Base-by-base conservation (phyloP, 2,113 vertebrate species). In the Cyprinus carpio region DNA sequence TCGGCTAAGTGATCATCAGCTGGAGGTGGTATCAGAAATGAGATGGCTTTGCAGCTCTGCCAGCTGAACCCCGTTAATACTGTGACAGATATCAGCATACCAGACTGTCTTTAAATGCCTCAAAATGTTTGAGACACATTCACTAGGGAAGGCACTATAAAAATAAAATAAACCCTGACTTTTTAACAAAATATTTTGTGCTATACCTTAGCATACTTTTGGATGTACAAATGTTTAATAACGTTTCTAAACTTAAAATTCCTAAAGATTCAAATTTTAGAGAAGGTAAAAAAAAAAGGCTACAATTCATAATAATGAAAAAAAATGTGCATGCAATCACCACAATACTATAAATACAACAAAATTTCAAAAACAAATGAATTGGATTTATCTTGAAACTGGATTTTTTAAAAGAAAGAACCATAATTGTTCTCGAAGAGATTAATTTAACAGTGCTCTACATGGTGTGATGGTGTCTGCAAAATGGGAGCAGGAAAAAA, bases 31-130 rank as follows among this genome's bases (percentile, higher is more conserved):
- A 58, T 37, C 54, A 84, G 72, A 71, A 74, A 84, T 74, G 54
- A 85, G 69, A 82, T 80, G 10, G 49, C 77, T 62, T 18, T 60
- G 82, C 20, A 13, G 69, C 77, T 72, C 75, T 81, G 79, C 79
- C 89, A 88, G 74, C 84, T 88, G 84, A 86, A 85, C 74, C 79
- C 81, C 31, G 58, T 80, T 40, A 51, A 67, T 62, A 46, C 27
- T 25, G 56, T 58, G 27, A 18, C 23, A 64, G 4, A 43, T 27
- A 88, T 86, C 86, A 86, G 58, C 88, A 90, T 86, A 69, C 85
- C 77, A 72, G 86, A 71, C 65, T 4, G 75, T 85, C 65, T 74
- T 65, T 40, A 79, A 16, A 75, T 29, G 54, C 3, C 25, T 29
- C 34, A 29, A 31, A 81, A 69, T 75, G 34, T 20, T 25, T 23